Conservation (phyloP, 1,140 invertebrate genomes). For the Tenebrio molitor region DNA sequence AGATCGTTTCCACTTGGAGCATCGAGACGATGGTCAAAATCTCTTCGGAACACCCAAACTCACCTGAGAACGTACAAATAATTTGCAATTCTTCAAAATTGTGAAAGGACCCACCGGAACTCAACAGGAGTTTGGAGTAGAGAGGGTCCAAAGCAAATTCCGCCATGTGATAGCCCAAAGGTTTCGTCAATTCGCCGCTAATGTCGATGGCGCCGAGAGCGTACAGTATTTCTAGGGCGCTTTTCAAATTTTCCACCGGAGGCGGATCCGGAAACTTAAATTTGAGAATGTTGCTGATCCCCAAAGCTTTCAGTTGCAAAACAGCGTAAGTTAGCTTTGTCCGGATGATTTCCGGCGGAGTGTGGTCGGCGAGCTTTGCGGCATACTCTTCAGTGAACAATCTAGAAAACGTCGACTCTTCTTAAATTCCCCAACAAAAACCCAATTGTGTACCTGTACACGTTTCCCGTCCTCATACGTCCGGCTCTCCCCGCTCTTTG, state of each 20-base stretch:
- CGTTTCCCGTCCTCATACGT: conserved; percentile 86
- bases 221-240: conserved; percentile 90
- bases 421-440: conserved; percentile 47
- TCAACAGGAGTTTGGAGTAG: conserved; percentile 89
- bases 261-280: conserved; percentile 91
- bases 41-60: conserved; percentile 92
- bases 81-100: not conserved
- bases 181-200: conserved; percentile 83
- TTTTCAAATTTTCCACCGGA: conserved; percentile 88
- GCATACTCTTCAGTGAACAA: conserved; percentile 86
- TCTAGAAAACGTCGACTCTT: conserved; percentile 67
- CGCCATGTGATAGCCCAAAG: conserved; percentile 88
- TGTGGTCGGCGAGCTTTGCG: conserved; percentile 76
- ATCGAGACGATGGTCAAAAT: conserved; percentile 90
- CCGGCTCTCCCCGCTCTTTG: conserved; percentile 96
- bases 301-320: conserved; percentile 94
- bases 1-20: conserved; percentile 93
- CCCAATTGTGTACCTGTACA: conserved; percentile 72
- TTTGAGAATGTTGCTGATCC: conserved; percentile 90
- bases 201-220: conserved; percentile 89
- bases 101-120: conserved; percentile 78
- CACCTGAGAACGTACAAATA: conserved; percentile 68
- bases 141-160: conserved; percentile 93
- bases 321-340: conserved; percentile 88
- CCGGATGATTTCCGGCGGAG: conserved; percentile 94